These are phyloP conservation scores for Picus viridis DNA, from an alignment of 2,797 vertebrate species.

Conservation along the genomic window DNA sequence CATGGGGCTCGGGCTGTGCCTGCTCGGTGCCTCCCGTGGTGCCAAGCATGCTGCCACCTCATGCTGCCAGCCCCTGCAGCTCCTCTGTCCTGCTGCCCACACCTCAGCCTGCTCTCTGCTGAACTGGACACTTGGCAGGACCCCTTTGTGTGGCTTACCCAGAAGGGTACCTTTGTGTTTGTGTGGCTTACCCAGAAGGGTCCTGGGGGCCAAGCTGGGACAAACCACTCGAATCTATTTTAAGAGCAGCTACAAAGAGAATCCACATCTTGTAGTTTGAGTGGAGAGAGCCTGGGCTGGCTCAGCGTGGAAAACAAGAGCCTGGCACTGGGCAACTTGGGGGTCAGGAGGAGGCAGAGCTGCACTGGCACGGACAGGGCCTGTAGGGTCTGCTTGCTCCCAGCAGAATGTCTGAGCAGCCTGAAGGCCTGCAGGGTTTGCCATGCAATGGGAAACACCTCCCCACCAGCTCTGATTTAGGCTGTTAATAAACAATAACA, in stretches of 20 bases:
- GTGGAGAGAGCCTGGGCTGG: not conserved
- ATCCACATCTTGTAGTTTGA: not conserved
- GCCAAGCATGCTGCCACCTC: not conserved
- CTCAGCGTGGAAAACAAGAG: not conserved
- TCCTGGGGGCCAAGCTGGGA: not conserved
- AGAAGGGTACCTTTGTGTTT: not conserved
- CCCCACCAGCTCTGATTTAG: not conserved
- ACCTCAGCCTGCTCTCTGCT: not conserved
- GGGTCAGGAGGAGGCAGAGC: not conserved
- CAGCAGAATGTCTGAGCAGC: not conserved
- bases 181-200: not conserved
- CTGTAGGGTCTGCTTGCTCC: not conserved
- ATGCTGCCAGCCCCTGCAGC: not conserved
- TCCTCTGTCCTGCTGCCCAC: not conserved
- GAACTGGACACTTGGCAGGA: not conserved
- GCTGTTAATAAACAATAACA: not conserved
- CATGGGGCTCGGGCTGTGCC: not conserved
- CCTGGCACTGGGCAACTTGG: rapidly evolving
- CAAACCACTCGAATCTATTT: not conserved
- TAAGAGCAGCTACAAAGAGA: not conserved
- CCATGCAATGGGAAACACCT: not conserved
- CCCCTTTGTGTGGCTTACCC: not conserved
- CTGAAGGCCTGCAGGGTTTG: not conserved
- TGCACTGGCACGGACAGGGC: not conserved
- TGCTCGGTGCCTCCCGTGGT: not conserved